These are phyloP conservation scores for Pica pica DNA, from an alignment of 2,113 vertebrate genomes.

Conservation along the genomic window DNA sequence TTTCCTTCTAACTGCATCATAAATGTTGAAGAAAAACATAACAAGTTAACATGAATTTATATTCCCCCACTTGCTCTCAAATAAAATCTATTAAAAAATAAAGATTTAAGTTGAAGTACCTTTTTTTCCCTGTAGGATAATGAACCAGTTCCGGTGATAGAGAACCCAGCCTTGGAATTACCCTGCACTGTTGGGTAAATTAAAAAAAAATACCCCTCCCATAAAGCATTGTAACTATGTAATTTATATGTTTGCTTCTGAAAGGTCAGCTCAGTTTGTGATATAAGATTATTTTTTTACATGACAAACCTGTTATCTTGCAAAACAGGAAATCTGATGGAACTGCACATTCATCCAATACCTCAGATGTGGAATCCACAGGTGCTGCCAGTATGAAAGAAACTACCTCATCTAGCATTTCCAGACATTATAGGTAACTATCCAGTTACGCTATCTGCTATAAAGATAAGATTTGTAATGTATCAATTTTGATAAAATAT, in stretches of 20 bases:
- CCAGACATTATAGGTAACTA: conserved; percentile 91
- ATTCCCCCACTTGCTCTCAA: background rate
- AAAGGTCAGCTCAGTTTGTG: background rate
- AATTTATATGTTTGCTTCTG: background rate
- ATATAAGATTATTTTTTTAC: background rate
- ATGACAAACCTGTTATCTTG: background rate
- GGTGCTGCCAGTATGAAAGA: conserved; percentile 92
- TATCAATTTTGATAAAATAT: background rate
- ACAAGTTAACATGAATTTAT: background rate
- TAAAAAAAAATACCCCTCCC: background rate
- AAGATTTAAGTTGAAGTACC: background rate
- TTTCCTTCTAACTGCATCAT: background rate
- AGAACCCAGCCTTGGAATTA: conserved; percentile 81
- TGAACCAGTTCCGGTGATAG: conserved; percentile 71
- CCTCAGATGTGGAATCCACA: conserved; percentile 92
- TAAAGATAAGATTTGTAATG: background rate
- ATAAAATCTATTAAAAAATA: background rate
- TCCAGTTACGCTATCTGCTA: background rate
- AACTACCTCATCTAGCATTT: conserved; percentile 98
- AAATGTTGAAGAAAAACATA: background rate
- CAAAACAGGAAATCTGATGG: conserved; percentile 80
- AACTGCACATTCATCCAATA: conserved; percentile 85
- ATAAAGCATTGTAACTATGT: background rate
- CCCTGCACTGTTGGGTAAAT: conserved; percentile 85
- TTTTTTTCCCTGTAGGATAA: conserved; percentile 57